Conservation (phyloP, 2,797 vertebrate genomes). For the Chaetophractus vellerosus region DNA sequence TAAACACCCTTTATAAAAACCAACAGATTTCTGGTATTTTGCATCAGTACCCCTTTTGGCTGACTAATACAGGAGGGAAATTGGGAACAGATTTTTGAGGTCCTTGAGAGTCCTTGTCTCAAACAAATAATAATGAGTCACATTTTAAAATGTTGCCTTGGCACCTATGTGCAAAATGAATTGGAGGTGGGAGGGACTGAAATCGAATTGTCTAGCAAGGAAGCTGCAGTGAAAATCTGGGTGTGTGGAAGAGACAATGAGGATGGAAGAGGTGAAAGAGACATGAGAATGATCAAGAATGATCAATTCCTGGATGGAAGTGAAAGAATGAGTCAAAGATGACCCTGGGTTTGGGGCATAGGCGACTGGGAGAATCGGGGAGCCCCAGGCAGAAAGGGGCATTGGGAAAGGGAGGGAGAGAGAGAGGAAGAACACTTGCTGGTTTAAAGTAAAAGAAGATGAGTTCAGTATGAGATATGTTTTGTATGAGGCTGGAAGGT, state of each 20-base stretch:
- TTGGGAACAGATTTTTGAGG: not conserved
- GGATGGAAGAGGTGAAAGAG: no score
- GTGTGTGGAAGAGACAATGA: not conserved
- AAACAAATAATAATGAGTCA: not conserved
- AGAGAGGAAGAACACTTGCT: not conserved
- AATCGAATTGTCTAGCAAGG: not conserved
- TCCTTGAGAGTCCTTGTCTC: not conserved
- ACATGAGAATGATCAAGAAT: not conserved
- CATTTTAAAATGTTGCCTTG: not conserved
- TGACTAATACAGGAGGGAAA: no score
- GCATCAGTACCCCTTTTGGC: no score
- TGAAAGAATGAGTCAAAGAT: not conserved
- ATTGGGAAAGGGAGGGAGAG: not conserved
- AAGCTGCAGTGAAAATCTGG: no score
- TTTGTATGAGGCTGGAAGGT: not conserved
- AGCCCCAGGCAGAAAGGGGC: not conserved
- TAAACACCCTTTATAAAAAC: no score
- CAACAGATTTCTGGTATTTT: no score
- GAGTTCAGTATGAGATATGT: not conserved
- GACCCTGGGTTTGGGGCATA: not conserved
- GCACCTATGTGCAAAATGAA: not conserved
- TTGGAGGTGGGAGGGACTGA: not conserved
- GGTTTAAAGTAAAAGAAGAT: not conserved
- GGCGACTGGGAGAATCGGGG: not conserved
- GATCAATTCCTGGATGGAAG: not conserved